Evolutionary conservation across 2,113 vertebrate genomes (phyloP), one percentile per base, ranked within the genome.

Genomic region (Nyctibius bracteatus): DNA sequence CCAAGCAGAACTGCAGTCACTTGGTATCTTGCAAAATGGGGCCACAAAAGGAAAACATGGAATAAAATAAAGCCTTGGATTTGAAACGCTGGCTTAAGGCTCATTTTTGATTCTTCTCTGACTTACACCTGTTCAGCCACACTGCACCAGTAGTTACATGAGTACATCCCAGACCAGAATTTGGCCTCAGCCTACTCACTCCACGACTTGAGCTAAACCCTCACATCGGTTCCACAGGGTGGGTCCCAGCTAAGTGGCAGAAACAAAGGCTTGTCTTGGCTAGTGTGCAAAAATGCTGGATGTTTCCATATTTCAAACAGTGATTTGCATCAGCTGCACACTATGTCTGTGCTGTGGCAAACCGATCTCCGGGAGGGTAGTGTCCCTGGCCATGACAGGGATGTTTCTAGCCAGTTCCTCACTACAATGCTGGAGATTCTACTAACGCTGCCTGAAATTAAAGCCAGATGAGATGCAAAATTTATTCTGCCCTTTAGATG

Each of bases 391-490:
- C 27, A 14, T 0, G 0, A 51, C 4, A 6, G 70, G 55, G 75
- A 46, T 28, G 30, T 72, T 93, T 89, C 87, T 78, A 86, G 94
- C 81, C 93, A 97, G 70, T 84, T 96, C 86, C 90, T 57, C 70
- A 23, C 75, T 91, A 80, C 73, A 79, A 4, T 52, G 61, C 84
- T 90, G 79, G 58, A 92, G 72, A 90, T 89, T 94, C 93, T 96
- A 61, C 72, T 87, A 89, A 78, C 70, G 39, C 66, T 51, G 35
- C 39, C 72, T 82, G 47, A 96, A 97, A 97, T 96, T 80, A 95
- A 96, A 97, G 58, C 95, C 96, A 96, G 84, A 94, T 94, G 95
- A 92, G 81, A 92, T 5, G 31, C 17, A 94, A 89, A 96, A 85
- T 87, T 89, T 92, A 95, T 95, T 96, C 93, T 16, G 12, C 33